Conservation (phyloP, 1,140 invertebrate genomes). For the Microvelia longipes region DNA sequence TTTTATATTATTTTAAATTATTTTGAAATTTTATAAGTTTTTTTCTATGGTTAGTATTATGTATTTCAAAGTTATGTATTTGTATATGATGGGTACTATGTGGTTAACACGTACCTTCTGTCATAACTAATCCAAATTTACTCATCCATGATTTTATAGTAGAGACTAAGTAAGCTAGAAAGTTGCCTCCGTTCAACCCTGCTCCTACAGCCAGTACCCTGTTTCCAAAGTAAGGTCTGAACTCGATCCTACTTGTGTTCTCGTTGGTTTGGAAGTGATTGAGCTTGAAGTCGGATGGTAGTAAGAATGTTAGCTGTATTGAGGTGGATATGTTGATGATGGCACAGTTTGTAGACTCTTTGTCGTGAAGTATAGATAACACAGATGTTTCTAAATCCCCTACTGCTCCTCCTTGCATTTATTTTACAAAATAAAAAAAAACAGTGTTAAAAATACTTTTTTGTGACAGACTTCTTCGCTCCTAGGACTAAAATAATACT, state of each 20-base stretch:
- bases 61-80: too few relatives aligned
- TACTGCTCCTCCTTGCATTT: background rate
- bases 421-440: too few relatives aligned
- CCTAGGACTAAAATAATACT: too few relatives aligned
- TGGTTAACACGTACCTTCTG: too few relatives aligned
- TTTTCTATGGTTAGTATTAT: too few relatives aligned
- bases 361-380: background rate
- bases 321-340: background rate
- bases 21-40: too few relatives aligned
- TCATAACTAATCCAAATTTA: too few relatives aligned
- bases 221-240: background rate
- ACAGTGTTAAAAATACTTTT: too few relatives aligned
- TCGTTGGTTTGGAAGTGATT: background rate
- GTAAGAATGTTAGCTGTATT: background rate
- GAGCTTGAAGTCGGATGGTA: background rate
- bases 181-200: background rate
- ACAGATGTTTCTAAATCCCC: background rate
- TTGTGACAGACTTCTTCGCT: too few relatives aligned
- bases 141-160: background rate
- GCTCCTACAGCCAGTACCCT: background rate
- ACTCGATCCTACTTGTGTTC: background rate
- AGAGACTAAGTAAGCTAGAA: background rate
- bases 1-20: too few relatives aligned
- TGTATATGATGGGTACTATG: too few relatives aligned
- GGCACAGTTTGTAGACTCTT: background rate